Base-by-base conservation (phyloP, 1,140 invertebrate species). In the Drosophila chauvacae region DNA sequence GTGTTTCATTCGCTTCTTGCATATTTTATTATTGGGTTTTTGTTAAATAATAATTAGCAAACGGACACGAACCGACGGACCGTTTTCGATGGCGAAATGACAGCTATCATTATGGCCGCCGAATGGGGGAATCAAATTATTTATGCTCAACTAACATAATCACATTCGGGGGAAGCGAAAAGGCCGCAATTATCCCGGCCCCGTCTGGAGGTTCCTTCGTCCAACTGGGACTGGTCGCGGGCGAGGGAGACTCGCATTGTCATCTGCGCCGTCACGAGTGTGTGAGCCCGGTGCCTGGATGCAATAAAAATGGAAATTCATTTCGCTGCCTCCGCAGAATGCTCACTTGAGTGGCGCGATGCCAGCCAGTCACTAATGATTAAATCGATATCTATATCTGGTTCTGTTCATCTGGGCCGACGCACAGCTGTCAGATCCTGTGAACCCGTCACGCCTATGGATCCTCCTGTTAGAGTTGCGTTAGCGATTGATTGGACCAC, bases 241-340 rank as follows among this genome's bases (percentile, higher is more conserved):
- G 28, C 63, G 59, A 51, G 33, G n/a, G 48, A 42, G 39, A 60
- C 70, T 72, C 68, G 70, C 55, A 62, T 63, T 70, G 41, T 56
- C 59, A 58, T 48, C 51, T 58, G 35, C 20, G 9, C 55, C 42
- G 51, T 60, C 59, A 51, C 37, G 70, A 57, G 48, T 48, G 72
- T 56, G 64, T 81, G 45, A 37, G 42, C 57, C 61, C 28, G 51
- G 58, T 50, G 53, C 53, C 53, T n/a, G 53, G 53, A 37, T 56
- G 84, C 62, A 87, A 87, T 84, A 83, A 88, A 84, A 87, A 88
- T 87, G 84, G 81, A 88, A 87, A 87, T 87, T 87, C 84, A 88
- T 77, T 79, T 63, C 61, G 65, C 63, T 63, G 76, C 59, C 62
- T 77, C 50, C 37, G 53, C 69, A 66, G 59, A 77, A 81, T 71